Base-by-base conservation (phyloP, 2,113 vertebrate genomes). In the Morphnarchus princeps region DNA sequence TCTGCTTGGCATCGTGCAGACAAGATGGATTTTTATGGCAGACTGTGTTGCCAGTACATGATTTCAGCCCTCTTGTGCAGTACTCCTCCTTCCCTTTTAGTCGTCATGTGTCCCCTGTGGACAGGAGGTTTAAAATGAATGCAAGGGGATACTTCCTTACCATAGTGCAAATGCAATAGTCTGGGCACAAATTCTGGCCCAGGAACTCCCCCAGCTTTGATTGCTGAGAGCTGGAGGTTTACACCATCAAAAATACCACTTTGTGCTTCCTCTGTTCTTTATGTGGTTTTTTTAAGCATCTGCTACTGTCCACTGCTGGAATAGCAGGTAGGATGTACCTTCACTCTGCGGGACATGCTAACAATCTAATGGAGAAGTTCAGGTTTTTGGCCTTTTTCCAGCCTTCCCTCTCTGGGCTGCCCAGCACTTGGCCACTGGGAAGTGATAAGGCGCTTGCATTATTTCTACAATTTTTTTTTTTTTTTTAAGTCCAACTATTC, bases 31-130 rank as follows among this genome's bases (percentile, higher is more conserved):
- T 54, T 54, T 69, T 20, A 10, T 4, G 7, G 42, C 38, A 16
- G 59, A 3, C 8, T 4, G 13, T 26, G 26, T 19, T 16, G 34
- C 76, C 57, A 24, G 32, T 7, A 29, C 15, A 3, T 0, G 6
- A 14, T 38, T 14, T 6, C 34, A 61, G 31, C 31, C 62, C 61
- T 40, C 16, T 5, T 8, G 3, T 1, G 3, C 20, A 1, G 12
- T 8, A 17, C 18, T 43, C 12, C 40, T 34, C 63, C 8, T 40
- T 18, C 63, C 57, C 42, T 36, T 42, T 11, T 4, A 11, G 21
- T 4, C 3, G 13, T 43, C 16, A 0, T 1, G 3, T 11, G 13
- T 36, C 19, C 43, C 17, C 38, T 11, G 20, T 3, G 31, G 45
- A 47, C 3, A 1, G 47, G 42, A 67, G 26, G 11, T 25, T 57